Evolutionary conservation across 23 tunicate species (phyloP).

Genomic region (Styela clava): DNA sequence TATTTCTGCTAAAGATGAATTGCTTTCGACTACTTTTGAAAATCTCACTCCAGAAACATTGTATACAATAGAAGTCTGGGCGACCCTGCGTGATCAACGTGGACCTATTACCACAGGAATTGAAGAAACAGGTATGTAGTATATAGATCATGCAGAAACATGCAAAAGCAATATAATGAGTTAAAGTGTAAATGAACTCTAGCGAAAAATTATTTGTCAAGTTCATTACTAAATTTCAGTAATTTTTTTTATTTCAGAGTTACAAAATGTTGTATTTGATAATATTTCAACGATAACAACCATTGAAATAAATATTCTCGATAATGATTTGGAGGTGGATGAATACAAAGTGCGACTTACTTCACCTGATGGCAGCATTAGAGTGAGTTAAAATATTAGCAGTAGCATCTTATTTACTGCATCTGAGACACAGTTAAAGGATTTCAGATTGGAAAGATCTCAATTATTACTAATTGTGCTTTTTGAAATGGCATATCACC

Average conservation of each 20-base stretch:
- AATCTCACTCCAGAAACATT: slow-evolving; percentile 26
- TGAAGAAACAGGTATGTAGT: background rate
- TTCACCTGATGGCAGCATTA: background rate
- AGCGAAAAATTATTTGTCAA: too few species aligned
- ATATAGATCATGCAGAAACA: too few species aligned
- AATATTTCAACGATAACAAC: background rate
- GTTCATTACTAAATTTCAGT: too few species aligned
- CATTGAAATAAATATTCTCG: background rate
- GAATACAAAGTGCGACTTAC: background rate
- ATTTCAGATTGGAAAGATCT: too few species aligned
- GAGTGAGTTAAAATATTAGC: background rate
- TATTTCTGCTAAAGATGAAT: slow-evolving; percentile 1
- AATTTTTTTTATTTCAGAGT: too few species aligned
- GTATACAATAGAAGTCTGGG: background rate
- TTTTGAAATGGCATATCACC: too few species aligned
- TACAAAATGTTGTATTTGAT: background rate
- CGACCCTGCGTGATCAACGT: background rate
- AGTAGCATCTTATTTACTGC: too few species aligned
- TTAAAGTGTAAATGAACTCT: too few species aligned
- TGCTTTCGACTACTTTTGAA: slow-evolving; percentile 10
- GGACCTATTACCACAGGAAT: background rate
- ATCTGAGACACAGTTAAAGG: too few species aligned
- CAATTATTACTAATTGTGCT: too few species aligned
- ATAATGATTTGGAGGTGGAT: background rate
- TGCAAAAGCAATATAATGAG: too few species aligned